A percentile compares a stretch with the other conserved stretches of the same genome.
Evolutionary conservation across 2,888 invertebrate genomes (phyloP).

Genomic region (Linnaemya tessellans): DNA sequence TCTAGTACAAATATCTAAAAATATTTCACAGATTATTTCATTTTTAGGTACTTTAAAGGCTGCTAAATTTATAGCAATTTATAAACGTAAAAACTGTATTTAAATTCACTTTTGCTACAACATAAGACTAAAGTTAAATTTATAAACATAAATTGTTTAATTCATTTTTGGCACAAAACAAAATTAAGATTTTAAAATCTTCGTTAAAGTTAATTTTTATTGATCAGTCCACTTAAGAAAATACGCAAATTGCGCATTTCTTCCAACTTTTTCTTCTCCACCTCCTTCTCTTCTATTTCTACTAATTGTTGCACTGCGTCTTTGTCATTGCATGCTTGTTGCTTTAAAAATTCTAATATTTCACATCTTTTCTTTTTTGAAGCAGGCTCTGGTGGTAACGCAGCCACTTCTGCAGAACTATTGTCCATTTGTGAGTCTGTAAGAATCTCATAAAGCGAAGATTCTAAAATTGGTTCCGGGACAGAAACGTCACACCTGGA

Average conservation of each 20-base stretch:
- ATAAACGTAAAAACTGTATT: too few relatives aligned
- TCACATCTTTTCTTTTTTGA: conserved; percentile 7
- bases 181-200: too few relatives aligned
- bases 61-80: too few relatives aligned
- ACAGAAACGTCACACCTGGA: neutral
- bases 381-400: conserved; percentile 6
- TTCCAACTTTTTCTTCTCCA: conserved; percentile 7
- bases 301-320: neutral
- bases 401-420: neutral
- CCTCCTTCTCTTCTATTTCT: conserved; percentile 2
- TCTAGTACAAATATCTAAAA: too few relatives aligned
- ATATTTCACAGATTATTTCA: too few relatives aligned
- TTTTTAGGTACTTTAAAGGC: too few relatives aligned
- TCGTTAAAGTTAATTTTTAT: too few relatives aligned
- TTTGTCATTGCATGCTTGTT: neutral
- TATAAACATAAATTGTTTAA: too few relatives aligned
- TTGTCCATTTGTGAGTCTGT: neutral
- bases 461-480: conserved; percentile 1
- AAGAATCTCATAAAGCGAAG: neutral
- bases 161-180: too few relatives aligned
- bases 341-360: neutral
- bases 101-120: too few relatives aligned
- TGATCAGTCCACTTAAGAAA: too few relatives aligned
- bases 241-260: neutral
- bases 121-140: too few relatives aligned